Conservation (phyloP, 1,140 invertebrate species). For the Bombus impatiens region DNA sequence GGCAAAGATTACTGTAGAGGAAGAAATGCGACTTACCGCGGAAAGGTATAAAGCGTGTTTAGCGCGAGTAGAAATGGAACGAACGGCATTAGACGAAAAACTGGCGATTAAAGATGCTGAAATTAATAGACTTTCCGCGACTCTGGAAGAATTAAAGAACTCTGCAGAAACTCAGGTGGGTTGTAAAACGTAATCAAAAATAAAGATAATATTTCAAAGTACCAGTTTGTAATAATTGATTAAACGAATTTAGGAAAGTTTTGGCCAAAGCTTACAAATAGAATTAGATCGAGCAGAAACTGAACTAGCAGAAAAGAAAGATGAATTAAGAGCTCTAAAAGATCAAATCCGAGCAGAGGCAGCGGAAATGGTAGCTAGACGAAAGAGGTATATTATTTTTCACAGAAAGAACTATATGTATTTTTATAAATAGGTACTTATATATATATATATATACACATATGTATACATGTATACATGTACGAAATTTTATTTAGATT, state of each 20-base stretch:
- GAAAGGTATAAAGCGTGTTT: conserved; percentile 72
- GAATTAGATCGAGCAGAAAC: conserved; percentile 79
- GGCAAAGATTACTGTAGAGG: conserved; percentile 64
- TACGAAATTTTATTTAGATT: conserved; percentile 62
- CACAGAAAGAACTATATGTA: not conserved
- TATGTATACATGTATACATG: not conserved
- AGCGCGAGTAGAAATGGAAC: conserved; percentile 70
- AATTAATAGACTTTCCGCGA: conserved; percentile 68
- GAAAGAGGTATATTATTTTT: conserved; percentile 62
- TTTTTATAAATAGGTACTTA: too few species aligned
- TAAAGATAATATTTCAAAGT: not conserved
- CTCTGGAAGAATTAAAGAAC: conserved; percentile 74
- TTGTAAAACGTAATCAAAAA: not conserved
- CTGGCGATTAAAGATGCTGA: conserved; percentile 71
- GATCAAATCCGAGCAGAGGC: conserved; percentile 78
- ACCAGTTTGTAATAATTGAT: not conserved
- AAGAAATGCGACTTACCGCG: conserved; percentile 69
- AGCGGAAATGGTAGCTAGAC: conserved; percentile 77
- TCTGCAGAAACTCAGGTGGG: conserved; percentile 77
- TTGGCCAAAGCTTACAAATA: conserved; percentile 79
- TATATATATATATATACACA: not conserved
- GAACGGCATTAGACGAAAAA: conserved; percentile 67
- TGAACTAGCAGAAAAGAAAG: conserved; percentile 76
- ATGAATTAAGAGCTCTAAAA: conserved; percentile 76
- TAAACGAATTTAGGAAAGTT: conserved; percentile 74